phyloP scores from a whole-genome alignment of 2,888 invertebrate species.

The Agrotis ipsilon region DNA sequence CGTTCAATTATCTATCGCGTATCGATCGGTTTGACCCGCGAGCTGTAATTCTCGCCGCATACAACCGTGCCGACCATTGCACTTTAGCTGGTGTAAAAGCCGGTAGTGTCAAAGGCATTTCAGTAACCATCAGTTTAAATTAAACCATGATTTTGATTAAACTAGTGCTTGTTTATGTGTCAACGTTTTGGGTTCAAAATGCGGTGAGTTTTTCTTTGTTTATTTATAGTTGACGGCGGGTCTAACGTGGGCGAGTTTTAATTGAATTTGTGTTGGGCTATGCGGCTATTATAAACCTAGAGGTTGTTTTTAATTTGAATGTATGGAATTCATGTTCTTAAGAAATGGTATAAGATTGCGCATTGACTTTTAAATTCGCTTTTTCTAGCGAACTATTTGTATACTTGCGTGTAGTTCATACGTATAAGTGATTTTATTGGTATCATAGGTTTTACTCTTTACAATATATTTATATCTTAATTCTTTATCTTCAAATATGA shows the following conservation, averaged over 20 bases:
- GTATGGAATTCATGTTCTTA: not conserved
- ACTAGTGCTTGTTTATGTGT: conserved; percentile 33
- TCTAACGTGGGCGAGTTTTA: conserved; percentile 9
- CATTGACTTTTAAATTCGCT: not conserved
- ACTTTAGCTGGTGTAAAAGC: conserved; percentile 30
- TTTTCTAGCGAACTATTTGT: not conserved
- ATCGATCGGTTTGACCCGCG: conserved; percentile 37
- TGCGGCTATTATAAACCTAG: not conserved
- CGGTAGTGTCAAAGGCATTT: conserved; percentile 44
- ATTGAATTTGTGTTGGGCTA: conserved; percentile 15
- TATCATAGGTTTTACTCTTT: too few species aligned
- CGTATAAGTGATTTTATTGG: too few species aligned
- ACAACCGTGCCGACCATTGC: conserved; percentile 35
- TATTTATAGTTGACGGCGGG: not conserved
- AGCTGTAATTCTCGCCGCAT: conserved; percentile 23
- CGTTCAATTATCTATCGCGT: conserved; percentile 30
- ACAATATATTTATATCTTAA: too few species aligned
- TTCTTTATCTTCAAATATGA: too few species aligned
- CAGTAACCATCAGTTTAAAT: conserved; percentile 22
- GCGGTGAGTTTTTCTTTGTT: conserved; percentile 51
- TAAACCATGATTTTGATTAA: conserved; percentile 48
- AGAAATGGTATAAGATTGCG: not conserved
- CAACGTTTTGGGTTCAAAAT: conserved; percentile 19
- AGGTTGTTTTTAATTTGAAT: conserved; percentile 2
- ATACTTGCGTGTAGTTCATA: too few species aligned